A percentile compares a stretch with the other conserved stretches of the same genome.
phyloP scores from a whole-genome alignment of 2,888 invertebrate genomes.

The Pyrocoelia pectoralis region DNA sequence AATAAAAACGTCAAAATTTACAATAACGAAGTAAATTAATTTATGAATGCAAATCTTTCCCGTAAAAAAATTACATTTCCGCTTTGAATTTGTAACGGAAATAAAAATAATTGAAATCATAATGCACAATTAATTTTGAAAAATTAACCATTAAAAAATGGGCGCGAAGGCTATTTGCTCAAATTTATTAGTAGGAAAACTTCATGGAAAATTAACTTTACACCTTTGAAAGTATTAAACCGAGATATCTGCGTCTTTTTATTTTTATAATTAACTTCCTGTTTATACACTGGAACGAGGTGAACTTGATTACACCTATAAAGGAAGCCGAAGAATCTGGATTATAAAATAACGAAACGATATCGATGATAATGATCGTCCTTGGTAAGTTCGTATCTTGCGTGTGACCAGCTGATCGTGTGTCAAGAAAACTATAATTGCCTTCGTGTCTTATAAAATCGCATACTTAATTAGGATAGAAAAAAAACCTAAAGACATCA shows the following conservation, averaged over 20 bases:
- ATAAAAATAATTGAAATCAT: not conserved
- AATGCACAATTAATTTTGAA: not conserved
- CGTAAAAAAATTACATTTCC: not conserved
- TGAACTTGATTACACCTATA: constrained; percentile 11
- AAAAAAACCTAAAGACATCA: not conserved
- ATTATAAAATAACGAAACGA: constrained; percentile 33
- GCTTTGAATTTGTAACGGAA: not conserved
- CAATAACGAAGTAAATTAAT: no score
- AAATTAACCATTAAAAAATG: not conserved
- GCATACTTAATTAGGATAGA: not conserved
- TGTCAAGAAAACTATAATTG: constrained; percentile 18
- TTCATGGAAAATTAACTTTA: constrained; percentile 1
- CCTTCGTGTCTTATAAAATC: constrained; percentile 12
- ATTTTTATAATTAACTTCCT: constrained; percentile 10
- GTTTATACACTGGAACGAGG: constrained; percentile 10
- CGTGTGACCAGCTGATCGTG: constrained; percentile 44
- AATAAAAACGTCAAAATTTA: no score
- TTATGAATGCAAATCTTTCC: no score
- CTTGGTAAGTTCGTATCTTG: constrained; percentile 42
- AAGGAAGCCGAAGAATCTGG: not conserved
- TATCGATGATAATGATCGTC: constrained; percentile 49
- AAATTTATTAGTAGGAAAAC: not conserved
- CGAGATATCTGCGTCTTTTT: not conserved
- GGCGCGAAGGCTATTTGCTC: not conserved
- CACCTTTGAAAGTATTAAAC: not conserved